Conservation (phyloP, 2,888 invertebrate species). For the Drosophila histrio region DNA sequence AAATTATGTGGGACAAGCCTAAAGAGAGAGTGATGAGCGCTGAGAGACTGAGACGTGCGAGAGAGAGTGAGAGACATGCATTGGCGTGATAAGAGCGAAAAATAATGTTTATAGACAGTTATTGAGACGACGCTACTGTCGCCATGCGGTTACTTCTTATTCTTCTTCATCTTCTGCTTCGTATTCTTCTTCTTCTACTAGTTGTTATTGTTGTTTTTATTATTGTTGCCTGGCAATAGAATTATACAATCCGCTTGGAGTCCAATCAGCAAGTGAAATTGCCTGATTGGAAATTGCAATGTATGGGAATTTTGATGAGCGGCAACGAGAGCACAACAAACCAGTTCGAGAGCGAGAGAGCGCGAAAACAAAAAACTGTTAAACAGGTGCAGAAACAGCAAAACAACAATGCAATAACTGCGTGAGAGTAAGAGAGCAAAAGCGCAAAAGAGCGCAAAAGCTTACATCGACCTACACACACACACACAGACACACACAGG, state of each 20-base stretch:
- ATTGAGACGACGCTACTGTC: slow-evolving; percentile 58
- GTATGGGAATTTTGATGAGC: slow-evolving; percentile 56
- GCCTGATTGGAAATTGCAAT: slow-evolving; percentile 57
- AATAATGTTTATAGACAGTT: slow-evolving; percentile 62
- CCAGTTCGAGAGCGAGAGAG: slow-evolving; percentile 52
- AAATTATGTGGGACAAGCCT: slow-evolving; percentile 75
- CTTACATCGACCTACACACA: slow-evolving; percentile 23
- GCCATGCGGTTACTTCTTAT: slow-evolving; percentile 37
- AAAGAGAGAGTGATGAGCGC: slow-evolving; percentile 24
- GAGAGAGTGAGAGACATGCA: slow-evolving; percentile 14
- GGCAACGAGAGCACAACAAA: slow-evolving; percentile 25
- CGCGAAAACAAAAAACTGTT: slow-evolving; percentile 65
- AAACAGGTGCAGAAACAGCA: slow-evolving; percentile 74
- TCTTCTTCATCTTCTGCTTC: background rate
- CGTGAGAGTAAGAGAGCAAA: slow-evolving; percentile 13
- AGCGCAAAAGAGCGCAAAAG: slow-evolving; percentile 36
- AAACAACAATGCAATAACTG: slow-evolving; percentile 33
- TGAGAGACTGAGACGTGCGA: slow-evolving; percentile 24
- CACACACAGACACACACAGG: background rate
- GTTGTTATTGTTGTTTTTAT: slow-evolving; percentile 10
- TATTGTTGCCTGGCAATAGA: slow-evolving; percentile 2
- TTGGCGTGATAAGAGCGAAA: slow-evolving; percentile 39
- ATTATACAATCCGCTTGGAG: slow-evolving; percentile 60
- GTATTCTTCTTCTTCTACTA: background rate
- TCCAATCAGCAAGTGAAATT: slow-evolving; percentile 65